Conservation (phyloP, 2,113 vertebrate genomes). For the Calyptomena viridis region DNA sequence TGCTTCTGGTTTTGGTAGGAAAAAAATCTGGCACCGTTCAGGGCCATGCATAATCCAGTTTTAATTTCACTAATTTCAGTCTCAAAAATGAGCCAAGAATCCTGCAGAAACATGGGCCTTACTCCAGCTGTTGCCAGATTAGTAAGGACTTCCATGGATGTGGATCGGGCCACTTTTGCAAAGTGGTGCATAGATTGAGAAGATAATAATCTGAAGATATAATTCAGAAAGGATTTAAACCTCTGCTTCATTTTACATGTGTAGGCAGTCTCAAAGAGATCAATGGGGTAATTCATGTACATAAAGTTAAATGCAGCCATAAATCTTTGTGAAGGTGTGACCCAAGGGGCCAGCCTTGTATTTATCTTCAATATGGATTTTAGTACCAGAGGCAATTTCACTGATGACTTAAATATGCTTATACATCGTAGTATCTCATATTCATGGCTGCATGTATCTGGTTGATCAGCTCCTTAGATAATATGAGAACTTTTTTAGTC, state of each 20-base stretch:
- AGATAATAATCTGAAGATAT: background rate
- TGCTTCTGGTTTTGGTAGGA: conserved; percentile 55
- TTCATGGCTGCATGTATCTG: background rate
- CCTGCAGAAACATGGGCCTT: background rate
- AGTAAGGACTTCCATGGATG: background rate
- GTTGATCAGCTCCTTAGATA: background rate
- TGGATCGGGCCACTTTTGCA: background rate
- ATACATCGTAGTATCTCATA: background rate
- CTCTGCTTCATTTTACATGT: background rate
- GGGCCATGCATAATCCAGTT: background rate
- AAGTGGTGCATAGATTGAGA: background rate
- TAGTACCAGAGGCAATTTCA: background rate
- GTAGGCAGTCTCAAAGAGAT: background rate
- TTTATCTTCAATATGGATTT: background rate
- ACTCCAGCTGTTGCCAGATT: background rate
- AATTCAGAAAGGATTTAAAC: background rate
- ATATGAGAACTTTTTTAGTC: background rate
- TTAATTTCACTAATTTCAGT: background rate
- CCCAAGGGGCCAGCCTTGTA: background rate
- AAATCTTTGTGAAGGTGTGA: background rate
- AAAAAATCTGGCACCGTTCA: conserved; percentile 32
- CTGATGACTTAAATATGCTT: background rate
- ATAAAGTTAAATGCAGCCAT: background rate
- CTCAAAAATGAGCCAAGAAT: background rate
- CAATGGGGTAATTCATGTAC: background rate